These are phyloP conservation scores for Sarcophilus harrisii DNA, from an alignment of 2,797 vertebrate species.

Conservation along the genomic window DNA sequence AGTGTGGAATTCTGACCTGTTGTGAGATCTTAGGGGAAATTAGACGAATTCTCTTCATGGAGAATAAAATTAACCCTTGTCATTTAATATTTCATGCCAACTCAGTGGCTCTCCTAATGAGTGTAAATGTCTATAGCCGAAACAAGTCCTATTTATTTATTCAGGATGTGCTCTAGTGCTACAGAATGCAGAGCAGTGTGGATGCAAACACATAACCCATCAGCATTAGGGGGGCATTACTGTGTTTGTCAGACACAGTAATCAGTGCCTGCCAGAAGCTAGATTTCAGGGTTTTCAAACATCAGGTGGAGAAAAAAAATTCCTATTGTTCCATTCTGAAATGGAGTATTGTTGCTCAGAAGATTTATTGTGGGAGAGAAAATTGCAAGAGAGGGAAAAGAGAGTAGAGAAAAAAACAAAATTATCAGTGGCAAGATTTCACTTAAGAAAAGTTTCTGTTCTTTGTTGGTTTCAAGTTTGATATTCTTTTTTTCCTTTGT, in stretches of 20 bases:
- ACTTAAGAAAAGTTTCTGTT: constrained; percentile 28
- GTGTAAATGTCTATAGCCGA: constrained; percentile 47
- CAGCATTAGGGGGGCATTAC: not conserved
- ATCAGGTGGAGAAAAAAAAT: constrained; percentile 5
- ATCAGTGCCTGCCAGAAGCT: not conserved
- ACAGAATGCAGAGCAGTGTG: not conserved
- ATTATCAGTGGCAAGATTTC: constrained; percentile 17
- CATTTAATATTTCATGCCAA: constrained; percentile 73
- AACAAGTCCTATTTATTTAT: constrained; percentile 55
- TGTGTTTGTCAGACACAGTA: constrained; percentile 4
- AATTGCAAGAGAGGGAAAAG: not conserved
- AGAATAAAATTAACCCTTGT: constrained; percentile 71
- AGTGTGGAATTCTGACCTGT: constrained; percentile 29
- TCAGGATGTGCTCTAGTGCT: constrained; percentile 41
- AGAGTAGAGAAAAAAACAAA: constrained; percentile 6
- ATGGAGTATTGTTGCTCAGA: constrained; percentile 29
- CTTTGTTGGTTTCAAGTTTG: constrained; percentile 62
- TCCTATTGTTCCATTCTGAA: constrained; percentile 26
- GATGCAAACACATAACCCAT: not conserved
- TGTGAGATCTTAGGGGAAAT: constrained; percentile 65
- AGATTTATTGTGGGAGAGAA: not conserved
- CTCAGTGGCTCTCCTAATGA: constrained; percentile 58
- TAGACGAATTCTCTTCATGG: constrained; percentile 39
- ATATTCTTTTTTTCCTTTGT: constrained; percentile 27
- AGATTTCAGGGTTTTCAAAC: constrained; percentile 39